Percentiles rank a stretch among this genome's conserved stretches.
Conservation (phyloP, 2,797 vertebrate genomes). For the Sebastes flavidus region DNA sequence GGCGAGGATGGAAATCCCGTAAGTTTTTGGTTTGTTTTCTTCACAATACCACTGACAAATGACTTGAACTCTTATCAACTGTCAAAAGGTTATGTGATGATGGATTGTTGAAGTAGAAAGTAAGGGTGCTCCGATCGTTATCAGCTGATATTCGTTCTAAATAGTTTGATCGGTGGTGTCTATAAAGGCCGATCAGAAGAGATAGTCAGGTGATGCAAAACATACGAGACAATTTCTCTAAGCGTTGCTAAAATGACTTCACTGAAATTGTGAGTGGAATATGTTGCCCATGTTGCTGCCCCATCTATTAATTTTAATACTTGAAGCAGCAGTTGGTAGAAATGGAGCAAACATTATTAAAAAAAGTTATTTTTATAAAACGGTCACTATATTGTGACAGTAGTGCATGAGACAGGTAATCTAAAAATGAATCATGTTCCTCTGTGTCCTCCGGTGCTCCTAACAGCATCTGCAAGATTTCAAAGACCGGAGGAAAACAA, state of each 20-base stretch:
- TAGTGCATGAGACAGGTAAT: too few relatives aligned
- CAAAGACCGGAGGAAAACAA: too few relatives aligned
- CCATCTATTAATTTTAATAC: too few relatives aligned
- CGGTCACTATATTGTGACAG: too few relatives aligned
- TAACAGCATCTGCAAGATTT: too few relatives aligned
- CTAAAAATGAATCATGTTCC: too few relatives aligned
- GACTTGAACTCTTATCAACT: neutral
- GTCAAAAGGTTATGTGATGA: neutral
- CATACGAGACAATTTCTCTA: neutral
- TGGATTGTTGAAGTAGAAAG: neutral
- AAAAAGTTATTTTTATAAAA: too few relatives aligned
- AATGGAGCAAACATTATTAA: too few relatives aligned
- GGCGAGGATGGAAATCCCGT: conserved; percentile 93
- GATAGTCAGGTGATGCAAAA: neutral
- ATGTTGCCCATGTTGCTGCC: neutral
- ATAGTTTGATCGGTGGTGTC: neutral
- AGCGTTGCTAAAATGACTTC: too few relatives aligned
- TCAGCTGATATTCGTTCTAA: neutral
- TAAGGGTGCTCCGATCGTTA: neutral
- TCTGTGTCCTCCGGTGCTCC: too few relatives aligned
- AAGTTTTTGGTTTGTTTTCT: conserved; percentile 67
- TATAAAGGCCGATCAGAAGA: neutral
- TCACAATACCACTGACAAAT: neutral
- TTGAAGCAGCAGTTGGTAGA: too few relatives aligned
- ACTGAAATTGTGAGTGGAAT: neutral